Evolutionary conservation across 2,888 invertebrate genomes (phyloP).

Genomic region (Eledona agricola): DNA sequence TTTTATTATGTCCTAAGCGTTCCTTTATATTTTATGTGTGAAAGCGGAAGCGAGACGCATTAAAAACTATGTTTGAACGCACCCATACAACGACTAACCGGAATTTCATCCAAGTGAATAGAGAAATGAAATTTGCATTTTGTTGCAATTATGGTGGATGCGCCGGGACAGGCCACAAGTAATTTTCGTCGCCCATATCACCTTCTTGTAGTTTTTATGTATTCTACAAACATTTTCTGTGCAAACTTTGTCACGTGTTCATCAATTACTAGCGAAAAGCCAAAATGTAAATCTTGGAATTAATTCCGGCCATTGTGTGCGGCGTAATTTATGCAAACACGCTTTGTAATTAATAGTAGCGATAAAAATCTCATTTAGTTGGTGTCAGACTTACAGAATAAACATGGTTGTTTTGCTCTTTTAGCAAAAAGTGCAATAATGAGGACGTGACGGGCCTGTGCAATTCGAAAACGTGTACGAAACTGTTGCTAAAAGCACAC

Average conservation of each 20-base stretch:
- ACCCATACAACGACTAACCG: constrained; percentile 4
- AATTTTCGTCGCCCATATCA: not conserved
- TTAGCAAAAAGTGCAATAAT: too few relatives aligned
- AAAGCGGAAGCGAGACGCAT: constrained; percentile 16
- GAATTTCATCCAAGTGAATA: constrained; percentile 7
- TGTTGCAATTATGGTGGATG: constrained; percentile 9
- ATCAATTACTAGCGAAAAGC: not conserved
- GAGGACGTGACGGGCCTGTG: too few relatives aligned
- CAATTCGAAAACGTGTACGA: too few relatives aligned
- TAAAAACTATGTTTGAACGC: constrained; percentile 13
- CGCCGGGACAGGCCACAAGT: not conserved
- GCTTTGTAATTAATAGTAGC: constrained; percentile 6
- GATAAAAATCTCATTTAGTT: constrained; percentile 3
- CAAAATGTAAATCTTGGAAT: constrained; percentile 4
- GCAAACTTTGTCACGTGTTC: not conserved
- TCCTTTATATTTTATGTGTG: constrained; percentile 15
- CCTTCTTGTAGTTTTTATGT: too few relatives aligned
- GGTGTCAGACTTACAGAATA: not conserved
- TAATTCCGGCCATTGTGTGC: constrained; percentile 4
- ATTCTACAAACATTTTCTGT: not conserved
- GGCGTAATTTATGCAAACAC: constrained; percentile 3
- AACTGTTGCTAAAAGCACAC: too few relatives aligned
- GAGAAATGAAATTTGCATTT: constrained; percentile 21
- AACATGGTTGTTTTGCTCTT: constrained; percentile 3
- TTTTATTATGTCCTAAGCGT: constrained; percentile 16